Base-by-base conservation (phyloP, 2,113 vertebrate genomes). In the Brachypodius melanocephalos region DNA sequence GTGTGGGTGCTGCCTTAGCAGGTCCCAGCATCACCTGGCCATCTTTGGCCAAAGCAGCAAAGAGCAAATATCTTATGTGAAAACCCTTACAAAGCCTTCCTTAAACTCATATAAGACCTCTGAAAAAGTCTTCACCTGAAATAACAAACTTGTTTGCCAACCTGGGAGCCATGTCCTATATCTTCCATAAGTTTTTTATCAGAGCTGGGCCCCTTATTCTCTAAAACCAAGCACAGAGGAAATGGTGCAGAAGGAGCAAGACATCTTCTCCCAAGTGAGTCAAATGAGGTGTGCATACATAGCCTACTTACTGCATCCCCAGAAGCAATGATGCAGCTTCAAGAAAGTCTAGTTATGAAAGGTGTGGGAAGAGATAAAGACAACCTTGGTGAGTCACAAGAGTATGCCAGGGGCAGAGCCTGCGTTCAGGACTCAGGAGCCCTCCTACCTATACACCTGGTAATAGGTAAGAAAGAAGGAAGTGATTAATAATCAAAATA, bases 401-500 rank as follows among this genome's bases (percentile, higher is more conserved):
- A 87, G 62, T 40, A 3, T 40, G 51, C 55, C 3, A 3, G 59
- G 79, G 73, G 86, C 79, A 95, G 75, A 73, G 65, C 59, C 69
- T 85, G 74, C 79, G 62, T 72, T 65, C 8, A 2, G 32, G 46
- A 62, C 51, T 58, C 16, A 21, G 78, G 78, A 94, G 71, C 62
- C n/a, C 66, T 94, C 88, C 90, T 40, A 76, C 55, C 34, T 61
- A 25, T 74, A 58, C 46, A 62, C 34, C 38, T 54, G 34, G 54
- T 85, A 76, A 87, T 57, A 92, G 78, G 74, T 49, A 85, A 76
- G 89, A 82, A 79, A 91, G 66, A 82, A 74, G 90, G 94, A 93
- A 93, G 54, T 40, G 55, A 94, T 96, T 88, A 82, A 79, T 92
- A 89, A 87, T 94, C 94, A 87, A 84, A 78, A 73, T 96, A 94